These are phyloP conservation scores for Spodoptera litura DNA, from an alignment of 1,140 invertebrate genomes.

Conservation along the genomic window DNA sequence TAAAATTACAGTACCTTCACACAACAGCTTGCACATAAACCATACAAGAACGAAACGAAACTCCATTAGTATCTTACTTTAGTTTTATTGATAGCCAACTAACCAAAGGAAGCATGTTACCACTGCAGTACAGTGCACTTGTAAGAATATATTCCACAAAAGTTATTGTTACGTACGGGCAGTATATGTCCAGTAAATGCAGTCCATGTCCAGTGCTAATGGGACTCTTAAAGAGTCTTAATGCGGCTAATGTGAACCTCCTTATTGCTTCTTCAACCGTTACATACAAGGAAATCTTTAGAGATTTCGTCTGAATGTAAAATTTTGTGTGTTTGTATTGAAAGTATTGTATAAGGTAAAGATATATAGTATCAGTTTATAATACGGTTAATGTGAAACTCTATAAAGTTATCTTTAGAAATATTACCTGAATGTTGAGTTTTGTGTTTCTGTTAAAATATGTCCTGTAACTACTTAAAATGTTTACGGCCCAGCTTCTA, in stretches of 20 bases:
- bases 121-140: background rate
- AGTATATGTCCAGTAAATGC: conserved; percentile 25
- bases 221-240: background rate
- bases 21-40: background rate
- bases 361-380: no score
- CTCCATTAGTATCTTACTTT: background rate
- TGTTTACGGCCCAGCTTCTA: background rate
- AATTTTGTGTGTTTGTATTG: background rate
- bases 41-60: background rate
- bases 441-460: background rate
- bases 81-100: conserved; percentile 2
- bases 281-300: conserved; percentile 2
- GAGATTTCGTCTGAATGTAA: background rate
- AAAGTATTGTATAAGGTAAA: background rate
- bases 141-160: conserved; percentile 1
- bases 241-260: conserved; percentile 14
- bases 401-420: no score
- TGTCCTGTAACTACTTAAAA: no score
- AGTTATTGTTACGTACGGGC: conserved; percentile 29
- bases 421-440: no score
- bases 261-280: conserved; percentile 2
- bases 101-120: background rate
- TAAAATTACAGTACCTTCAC: no score
- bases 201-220: conserved; percentile 21
- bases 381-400: no score